phyloP scores from a whole-genome alignment of 2,888 invertebrate species.

The Heliconius charithonia region DNA sequence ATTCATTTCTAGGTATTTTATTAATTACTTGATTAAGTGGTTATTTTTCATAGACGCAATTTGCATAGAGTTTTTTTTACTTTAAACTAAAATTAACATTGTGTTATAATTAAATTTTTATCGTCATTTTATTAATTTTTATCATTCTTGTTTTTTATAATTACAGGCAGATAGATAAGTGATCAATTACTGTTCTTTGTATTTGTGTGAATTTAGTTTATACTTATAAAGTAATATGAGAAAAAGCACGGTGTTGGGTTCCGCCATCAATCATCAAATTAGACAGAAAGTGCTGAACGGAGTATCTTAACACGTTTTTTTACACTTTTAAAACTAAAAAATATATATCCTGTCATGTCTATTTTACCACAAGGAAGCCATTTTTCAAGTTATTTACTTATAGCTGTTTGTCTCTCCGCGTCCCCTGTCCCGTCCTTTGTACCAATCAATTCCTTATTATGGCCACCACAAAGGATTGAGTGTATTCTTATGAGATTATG shows the following conservation, averaged over 20 bases:
- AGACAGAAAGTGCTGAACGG: not conserved
- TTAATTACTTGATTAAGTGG: slow-evolving; percentile 11
- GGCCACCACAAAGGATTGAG: slow-evolving; percentile 40
- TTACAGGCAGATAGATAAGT: not conserved
- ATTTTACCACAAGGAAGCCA: slow-evolving; percentile 39
- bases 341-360: slow-evolving; percentile 34
- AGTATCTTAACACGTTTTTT: not conserved
- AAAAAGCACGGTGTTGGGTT: not conserved
- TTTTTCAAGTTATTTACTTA: slow-evolving; percentile 56
- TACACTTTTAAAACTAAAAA: not conserved
- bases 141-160: not conserved
- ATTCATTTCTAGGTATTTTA: not conserved
- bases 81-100: not conserved
- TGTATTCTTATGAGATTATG: slow-evolving; percentile 18
- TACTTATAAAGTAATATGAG: not conserved
- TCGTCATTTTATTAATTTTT: not conserved
- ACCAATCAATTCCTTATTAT: slow-evolving; percentile 48
- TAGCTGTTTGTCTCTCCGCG: slow-evolving; percentile 53
- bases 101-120: not conserved
- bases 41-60: not conserved
- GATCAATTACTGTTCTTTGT: not conserved
- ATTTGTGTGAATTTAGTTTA: not conserved
- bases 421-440: slow-evolving; percentile 47
- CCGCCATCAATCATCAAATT: not conserved
- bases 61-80: slow-evolving; percentile 6